Conservation (phyloP, 2,888 invertebrate genomes). For the Loripinus fragilis region DNA sequence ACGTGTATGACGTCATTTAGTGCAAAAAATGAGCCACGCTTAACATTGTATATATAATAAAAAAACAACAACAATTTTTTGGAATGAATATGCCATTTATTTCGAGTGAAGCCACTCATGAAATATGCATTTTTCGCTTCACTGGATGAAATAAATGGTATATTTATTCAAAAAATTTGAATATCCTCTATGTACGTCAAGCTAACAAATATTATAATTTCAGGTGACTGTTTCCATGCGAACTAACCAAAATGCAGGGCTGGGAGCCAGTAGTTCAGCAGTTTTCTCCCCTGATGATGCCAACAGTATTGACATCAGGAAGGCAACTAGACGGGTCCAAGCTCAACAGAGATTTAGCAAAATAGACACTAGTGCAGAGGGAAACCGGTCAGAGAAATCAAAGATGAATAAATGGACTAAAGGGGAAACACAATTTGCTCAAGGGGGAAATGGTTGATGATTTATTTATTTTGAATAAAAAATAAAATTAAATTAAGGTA, state of each 20-base stretch:
- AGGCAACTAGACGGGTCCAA: constrained; percentile 52
- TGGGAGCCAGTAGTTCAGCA: constrained; percentile 62
- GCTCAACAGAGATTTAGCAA: constrained; percentile 59
- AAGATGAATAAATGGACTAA: constrained; percentile 36
- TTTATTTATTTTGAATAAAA: not conserved
- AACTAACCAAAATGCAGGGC: constrained; percentile 69
- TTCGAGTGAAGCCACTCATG: too few relatives aligned
- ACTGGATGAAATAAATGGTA: too few relatives aligned
- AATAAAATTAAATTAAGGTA: too few relatives aligned
- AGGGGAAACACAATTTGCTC: constrained; percentile 32
- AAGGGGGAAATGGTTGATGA: not conserved
- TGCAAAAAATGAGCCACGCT: too few relatives aligned
- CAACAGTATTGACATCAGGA: constrained; percentile 40
- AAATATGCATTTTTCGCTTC: too few relatives aligned
- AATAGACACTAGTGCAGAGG: constrained; percentile 2
- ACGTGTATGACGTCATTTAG: too few relatives aligned
- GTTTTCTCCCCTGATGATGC: constrained; percentile 65
- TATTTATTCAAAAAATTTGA: too few relatives aligned
- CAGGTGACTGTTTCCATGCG: constrained; percentile 71
- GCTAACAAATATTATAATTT: constrained; percentile 30
- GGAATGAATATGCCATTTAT: too few relatives aligned
- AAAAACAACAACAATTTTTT: too few relatives aligned
- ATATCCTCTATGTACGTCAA: too few relatives aligned
- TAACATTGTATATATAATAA: too few relatives aligned
- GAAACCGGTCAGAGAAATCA: not conserved